Conservation (phyloP, 2,888 invertebrate species). For the Rhagophthalmus giganteus region DNA sequence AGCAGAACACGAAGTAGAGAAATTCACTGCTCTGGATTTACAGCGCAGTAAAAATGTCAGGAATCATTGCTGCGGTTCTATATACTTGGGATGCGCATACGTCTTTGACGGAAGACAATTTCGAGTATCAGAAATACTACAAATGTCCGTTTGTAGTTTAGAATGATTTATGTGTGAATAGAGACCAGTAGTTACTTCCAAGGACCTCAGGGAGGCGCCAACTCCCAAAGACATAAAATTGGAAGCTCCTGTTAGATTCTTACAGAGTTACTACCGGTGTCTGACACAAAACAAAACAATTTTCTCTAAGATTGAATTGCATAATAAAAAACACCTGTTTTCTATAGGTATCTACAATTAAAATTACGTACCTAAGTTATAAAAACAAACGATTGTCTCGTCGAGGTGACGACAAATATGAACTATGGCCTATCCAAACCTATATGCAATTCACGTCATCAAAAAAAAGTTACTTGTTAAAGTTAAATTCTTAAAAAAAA, state of each 20-base stretch:
- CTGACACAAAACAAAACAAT: no score
- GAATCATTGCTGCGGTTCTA: constrained; percentile 26
- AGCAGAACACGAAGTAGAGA: constrained; percentile 29
- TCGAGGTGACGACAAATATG: no score
- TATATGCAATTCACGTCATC: no score
- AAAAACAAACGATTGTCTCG: no score
- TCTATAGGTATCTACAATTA: no score
- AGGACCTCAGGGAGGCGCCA: constrained; percentile 21
- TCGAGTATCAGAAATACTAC: constrained; percentile 30
- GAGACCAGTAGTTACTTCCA: constrained; percentile 30
- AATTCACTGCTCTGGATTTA: constrained; percentile 27
- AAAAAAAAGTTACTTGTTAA: no score
- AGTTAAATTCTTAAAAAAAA: no score
- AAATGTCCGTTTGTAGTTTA: constrained; percentile 29
- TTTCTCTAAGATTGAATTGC: no score
- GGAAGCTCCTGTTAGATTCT: constrained; percentile 16
- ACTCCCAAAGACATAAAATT: constrained; percentile 30
- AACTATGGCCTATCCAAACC: no score
- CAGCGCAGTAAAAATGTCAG: constrained; percentile 22
- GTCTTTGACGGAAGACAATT: constrained; percentile 32
- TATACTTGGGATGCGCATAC: constrained; percentile 24
- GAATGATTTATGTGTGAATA: constrained; percentile 31
- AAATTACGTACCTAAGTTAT: no score
- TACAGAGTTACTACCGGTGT: no score
- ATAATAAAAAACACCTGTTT: no score